Percentiles rank a stretch among this genome's conserved stretches.
Evolutionary conservation across 2,888 invertebrate genomes (phyloP).

Genomic region (Siphlonurus alternatus): DNA sequence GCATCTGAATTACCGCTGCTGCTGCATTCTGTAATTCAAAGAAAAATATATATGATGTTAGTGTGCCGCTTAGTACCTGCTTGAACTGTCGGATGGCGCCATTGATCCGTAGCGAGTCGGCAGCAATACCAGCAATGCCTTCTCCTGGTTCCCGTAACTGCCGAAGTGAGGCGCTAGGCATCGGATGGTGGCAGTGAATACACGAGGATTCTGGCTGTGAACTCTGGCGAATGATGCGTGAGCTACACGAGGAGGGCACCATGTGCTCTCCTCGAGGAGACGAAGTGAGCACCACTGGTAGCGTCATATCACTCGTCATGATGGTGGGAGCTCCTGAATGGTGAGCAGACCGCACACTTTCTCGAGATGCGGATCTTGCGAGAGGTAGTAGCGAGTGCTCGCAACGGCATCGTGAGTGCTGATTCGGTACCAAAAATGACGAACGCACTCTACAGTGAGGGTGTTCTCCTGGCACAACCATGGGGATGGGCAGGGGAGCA

Average conservation of each 20-base stretch:
- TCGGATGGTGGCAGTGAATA: constrained; percentile 32
- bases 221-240: constrained; percentile 74
- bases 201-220: constrained; percentile 63
- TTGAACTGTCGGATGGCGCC: constrained; percentile 93
- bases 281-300: constrained; percentile 24
- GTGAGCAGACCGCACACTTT: constrained; percentile 49
- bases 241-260: constrained; percentile 42
- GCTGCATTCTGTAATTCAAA: background rate
- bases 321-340: constrained; percentile 1
- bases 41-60: background rate
- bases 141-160: constrained; percentile 69
- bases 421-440: constrained; percentile 13
- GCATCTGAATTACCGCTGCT: no score
- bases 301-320: constrained; percentile 6
- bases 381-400: constrained; percentile 48
- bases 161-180: constrained; percentile 70
- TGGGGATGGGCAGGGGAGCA: constrained; percentile 7
- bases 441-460: constrained; percentile 15
- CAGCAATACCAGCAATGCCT: constrained; percentile 87
- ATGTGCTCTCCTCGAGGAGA: constrained; percentile 58
- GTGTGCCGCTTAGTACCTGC: constrained; percentile 44
- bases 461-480: constrained; percentile 8
- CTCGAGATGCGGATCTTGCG: constrained; percentile 69
- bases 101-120: constrained; percentile 88
- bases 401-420: constrained; percentile 40